A percentile compares a stretch with the other conserved stretches of the same genome.
Evolutionary conservation across 1,140 invertebrate genomes (phyloP).

Genomic region (Tetramorium simillimum): DNA sequence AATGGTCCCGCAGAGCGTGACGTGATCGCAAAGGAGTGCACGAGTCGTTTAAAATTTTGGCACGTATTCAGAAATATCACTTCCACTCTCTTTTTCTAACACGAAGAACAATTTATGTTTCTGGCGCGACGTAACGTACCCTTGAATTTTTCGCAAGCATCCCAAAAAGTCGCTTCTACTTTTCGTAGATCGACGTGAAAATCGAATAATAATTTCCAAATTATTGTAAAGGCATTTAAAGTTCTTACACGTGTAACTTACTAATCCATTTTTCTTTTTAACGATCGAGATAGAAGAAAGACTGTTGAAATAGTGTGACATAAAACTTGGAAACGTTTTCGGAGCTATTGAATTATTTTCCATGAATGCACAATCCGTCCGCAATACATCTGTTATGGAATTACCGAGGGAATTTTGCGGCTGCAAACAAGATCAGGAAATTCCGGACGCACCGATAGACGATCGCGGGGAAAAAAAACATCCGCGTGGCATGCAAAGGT

Average conservation of each 20-base stretch:
- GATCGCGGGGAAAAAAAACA: not conserved
- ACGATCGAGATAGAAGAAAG: not conserved
- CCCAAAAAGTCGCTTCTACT: not conserved
- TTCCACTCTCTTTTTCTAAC: not conserved
- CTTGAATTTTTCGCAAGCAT: not conserved
- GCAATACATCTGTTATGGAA: not conserved
- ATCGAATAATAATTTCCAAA: not conserved
- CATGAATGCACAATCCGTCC: not conserved
- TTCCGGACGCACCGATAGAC: constrained; percentile 31
- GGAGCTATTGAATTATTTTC: not conserved
- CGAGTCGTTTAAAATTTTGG: constrained; percentile 1
- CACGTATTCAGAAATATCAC: not conserved
- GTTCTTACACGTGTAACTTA: not conserved
- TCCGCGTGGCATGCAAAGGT: constrained; percentile 37
- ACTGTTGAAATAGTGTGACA: not conserved
- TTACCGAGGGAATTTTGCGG: not conserved
- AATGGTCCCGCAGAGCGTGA: not conserved
- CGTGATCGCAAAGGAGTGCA: not conserved
- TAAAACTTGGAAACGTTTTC: not conserved
- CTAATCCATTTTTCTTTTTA: not conserved
- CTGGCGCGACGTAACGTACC: not conserved
- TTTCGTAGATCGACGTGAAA: not conserved
- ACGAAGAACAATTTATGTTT: constrained; percentile 23
- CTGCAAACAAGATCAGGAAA: not conserved
- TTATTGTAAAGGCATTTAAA: not conserved